phyloP scores from a whole-genome alignment of 53 echinoderm and acorn worm species.

The Apostichopus leukothele region DNA sequence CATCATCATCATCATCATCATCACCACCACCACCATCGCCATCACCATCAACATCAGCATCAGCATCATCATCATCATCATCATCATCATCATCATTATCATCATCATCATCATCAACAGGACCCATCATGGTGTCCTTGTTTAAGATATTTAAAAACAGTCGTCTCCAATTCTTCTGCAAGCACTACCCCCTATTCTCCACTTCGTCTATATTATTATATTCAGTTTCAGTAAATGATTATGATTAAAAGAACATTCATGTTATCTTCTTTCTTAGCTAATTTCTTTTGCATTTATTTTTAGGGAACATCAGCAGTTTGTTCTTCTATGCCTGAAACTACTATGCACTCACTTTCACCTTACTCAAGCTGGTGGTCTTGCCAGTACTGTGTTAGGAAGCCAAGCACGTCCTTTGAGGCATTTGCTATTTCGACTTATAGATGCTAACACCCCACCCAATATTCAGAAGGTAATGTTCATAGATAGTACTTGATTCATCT shows the following conservation, averaged over 20 bases:
- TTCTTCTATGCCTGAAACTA: conserved; percentile 80
- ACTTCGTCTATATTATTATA: not conserved
- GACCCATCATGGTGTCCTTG: too few relatives aligned
- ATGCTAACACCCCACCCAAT: conserved; percentile 91
- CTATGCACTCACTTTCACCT: conserved; percentile 97
- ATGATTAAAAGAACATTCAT: too few relatives aligned
- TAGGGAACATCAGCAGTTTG: conserved; percentile 99
- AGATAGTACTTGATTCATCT: too few relatives aligned
- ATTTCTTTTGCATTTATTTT: conserved; percentile 14
- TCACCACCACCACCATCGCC: too few relatives aligned
- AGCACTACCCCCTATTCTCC: too few relatives aligned
- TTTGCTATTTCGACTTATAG: conserved; percentile 89
- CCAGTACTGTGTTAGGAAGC: conserved; percentile 82
- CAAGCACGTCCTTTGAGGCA: conserved; percentile 92
- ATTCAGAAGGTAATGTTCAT: conserved; percentile 75
- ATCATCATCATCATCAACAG: not conserved
- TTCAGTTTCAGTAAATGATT: not conserved
- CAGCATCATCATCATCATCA: too few relatives aligned
- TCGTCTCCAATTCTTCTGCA: not conserved
- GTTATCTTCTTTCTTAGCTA: not conserved
- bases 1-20: too few relatives aligned
- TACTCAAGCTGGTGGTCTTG: conserved; percentile 90
- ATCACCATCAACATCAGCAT: too few relatives aligned
- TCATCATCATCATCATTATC: too few relatives aligned
- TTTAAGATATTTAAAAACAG: not conserved